phyloP scores from a whole-genome alignment of 1,140 invertebrate genomes.

The Euwallacea similis region DNA sequence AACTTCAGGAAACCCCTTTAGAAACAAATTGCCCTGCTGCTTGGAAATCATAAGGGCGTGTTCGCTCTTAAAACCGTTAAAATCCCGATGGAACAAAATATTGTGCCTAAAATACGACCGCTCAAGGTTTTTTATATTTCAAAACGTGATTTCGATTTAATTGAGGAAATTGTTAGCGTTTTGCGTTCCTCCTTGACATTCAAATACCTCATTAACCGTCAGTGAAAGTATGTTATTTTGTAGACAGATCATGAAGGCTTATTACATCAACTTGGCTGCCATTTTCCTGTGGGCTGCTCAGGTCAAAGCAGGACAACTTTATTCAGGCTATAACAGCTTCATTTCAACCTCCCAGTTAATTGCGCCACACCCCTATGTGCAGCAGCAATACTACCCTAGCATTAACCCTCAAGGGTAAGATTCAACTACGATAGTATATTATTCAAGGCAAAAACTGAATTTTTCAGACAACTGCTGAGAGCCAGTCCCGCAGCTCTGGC shows the following conservation, averaged over 20 bases:
- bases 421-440: too few relatives aligned
- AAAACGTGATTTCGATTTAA: too few relatives aligned
- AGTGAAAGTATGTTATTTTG: neutral
- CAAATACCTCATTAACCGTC: too few relatives aligned
- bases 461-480: slow-evolving; percentile 17
- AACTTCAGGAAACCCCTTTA: slow-evolving; percentile 2
- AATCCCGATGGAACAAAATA: too few relatives aligned
- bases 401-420: too few relatives aligned
- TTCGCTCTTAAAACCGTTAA: too few relatives aligned
- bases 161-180: too few relatives aligned
- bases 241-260: neutral
- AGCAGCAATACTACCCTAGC: too few relatives aligned
- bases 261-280: neutral
- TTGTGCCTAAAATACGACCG: too few relatives aligned
- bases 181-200: too few relatives aligned
- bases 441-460: neutral
- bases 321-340: slow-evolving; percentile 4
- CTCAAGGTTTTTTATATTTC: too few relatives aligned
- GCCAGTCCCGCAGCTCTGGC: slow-evolving; percentile 63
- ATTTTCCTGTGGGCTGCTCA: neutral
- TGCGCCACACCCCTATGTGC: too few relatives aligned
- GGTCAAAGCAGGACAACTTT: slow-evolving; percentile 11
- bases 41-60: slow-evolving; percentile 1
- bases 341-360: neutral
- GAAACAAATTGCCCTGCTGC: slow-evolving; percentile 14